phyloP scores from a whole-genome alignment of 2,888 invertebrate species.

The Polylopha cassiicola region DNA sequence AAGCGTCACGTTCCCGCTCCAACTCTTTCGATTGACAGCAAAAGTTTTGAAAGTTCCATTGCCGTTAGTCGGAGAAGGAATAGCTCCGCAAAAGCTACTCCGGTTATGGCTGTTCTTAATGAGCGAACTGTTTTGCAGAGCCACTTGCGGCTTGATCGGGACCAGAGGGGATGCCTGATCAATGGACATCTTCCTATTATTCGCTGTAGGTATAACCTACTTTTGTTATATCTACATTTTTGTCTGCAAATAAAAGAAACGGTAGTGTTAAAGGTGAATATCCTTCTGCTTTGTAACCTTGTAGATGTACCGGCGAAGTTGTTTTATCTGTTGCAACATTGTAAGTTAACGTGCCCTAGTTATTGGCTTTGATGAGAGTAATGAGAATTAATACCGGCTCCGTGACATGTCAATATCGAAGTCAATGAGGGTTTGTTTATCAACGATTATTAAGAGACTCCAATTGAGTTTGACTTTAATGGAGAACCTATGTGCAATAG shows the following conservation, averaged over 20 bases:
- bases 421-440: slow-evolving; percentile 35
- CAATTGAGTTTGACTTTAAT: slow-evolving; percentile 44
- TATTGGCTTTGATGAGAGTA: slow-evolving; percentile 18
- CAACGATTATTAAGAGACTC: slow-evolving; percentile 42
- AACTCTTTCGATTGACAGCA: slow-evolving; percentile 72
- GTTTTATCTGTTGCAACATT: slow-evolving; percentile 35
- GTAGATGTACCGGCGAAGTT: slow-evolving; percentile 55
- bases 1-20: slow-evolving; percentile 74
- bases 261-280: slow-evolving; percentile 38
- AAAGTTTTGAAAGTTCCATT: slow-evolving; percentile 72
- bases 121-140: slow-evolving; percentile 66
- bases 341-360: slow-evolving; percentile 21
- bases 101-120: slow-evolving; percentile 75
- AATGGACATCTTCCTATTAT: slow-evolving; percentile 70
- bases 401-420: slow-evolving; percentile 37
- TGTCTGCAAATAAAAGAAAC: slow-evolving; percentile 67
- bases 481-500: slow-evolving; percentile 49
- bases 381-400: slow-evolving; percentile 31
- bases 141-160: slow-evolving; percentile 72
- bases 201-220: slow-evolving; percentile 52
- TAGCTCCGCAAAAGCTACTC: slow-evolving; percentile 73
- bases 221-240: slow-evolving; percentile 69
- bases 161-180: slow-evolving; percentile 73
- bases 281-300: slow-evolving; percentile 24
- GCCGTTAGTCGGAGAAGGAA: slow-evolving; percentile 62